A percentile compares a stretch with the other conserved stretches of the same genome.
phyloP scores from a whole-genome alignment of 2,113 vertebrate genomes.

The Barbus barbus region DNA sequence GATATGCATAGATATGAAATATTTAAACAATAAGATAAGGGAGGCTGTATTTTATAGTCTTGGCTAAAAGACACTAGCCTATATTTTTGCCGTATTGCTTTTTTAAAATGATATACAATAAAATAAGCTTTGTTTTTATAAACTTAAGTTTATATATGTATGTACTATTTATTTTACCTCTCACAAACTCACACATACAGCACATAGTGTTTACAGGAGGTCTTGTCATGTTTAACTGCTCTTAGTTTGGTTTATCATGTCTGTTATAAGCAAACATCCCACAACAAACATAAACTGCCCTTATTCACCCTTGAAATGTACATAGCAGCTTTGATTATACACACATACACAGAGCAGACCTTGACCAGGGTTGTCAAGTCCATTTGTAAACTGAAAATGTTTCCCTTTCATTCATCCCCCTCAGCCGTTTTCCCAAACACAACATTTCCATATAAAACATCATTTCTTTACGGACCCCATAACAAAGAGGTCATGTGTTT shows the following conservation, averaged over 20 bases:
- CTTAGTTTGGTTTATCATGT: not conserved
- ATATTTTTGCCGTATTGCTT: not conserved
- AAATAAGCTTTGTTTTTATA: not conserved
- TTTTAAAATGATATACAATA: not conserved
- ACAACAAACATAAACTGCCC: slow-evolving; percentile 31
- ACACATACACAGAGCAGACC: slow-evolving; percentile 8
- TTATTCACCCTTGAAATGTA: slow-evolving; percentile 17
- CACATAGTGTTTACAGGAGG: not conserved
- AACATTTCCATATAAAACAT: not conserved
- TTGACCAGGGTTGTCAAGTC: slow-evolving; percentile 26
- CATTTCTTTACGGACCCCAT: not conserved
- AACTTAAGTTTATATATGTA: not conserved
- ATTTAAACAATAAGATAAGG: not conserved
- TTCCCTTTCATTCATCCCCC: not conserved
- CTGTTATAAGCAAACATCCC: slow-evolving; percentile 10
- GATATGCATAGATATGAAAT: not conserved
- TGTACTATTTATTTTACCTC: not conserved
- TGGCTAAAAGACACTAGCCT: not conserved
- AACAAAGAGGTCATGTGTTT: not conserved
- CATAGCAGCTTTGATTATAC: slow-evolving; percentile 12
- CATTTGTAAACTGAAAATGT: not conserved
- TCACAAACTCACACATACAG: not conserved
- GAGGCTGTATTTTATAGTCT: not conserved
- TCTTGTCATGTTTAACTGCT: not conserved
- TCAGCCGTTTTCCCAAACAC: not conserved